Base-by-base conservation (phyloP, 2,113 vertebrate species). In the Perccottus glenii region DNA sequence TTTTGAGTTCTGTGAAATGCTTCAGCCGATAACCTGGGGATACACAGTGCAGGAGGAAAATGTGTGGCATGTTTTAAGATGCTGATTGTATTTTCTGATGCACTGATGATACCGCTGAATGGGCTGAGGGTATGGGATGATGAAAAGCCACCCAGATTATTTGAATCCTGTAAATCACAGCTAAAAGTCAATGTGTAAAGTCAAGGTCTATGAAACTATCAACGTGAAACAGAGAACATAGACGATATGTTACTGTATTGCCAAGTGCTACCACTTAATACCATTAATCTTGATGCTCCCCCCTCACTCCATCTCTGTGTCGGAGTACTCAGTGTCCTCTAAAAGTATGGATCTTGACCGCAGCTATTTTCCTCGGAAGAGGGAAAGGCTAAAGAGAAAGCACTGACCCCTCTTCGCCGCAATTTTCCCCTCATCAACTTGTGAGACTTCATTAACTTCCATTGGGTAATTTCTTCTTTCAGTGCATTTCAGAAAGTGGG, bases 401-500 rank as follows among this genome's bases (percentile, higher is more conserved):
- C 88, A 51, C 84, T 92, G 91, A 92, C 91, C 90, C 90, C 90
- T 90, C 84, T 91, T 87, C 87, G 64, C 86, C 48, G 88, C 90
- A 92, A 92, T 92, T 91, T 91, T 89, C 88, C 84, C 85, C 88
- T 91, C 91, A 92, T 92, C 88, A 91, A 87, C 89, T 89, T 89
- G 90, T 88, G 89, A 90, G 88, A 92, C 90, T 93, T 93, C 92
- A 92, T 93, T 92, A 92, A 93, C 91, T 93, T 91, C 79, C 75
- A 62, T 53, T 64, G 87, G 87, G 87, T 90, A 91, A 92, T 91
- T 92, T 88, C 78, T 71, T 85, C 78, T 81, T 70, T 85, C 79
- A 77, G 60, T 80, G 84, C 78, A n/a, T 83, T 85, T 72, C 48
- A 53, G 74, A 64, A 57, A 33, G 57, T 3, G 43, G 43, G n/a